Conservation (phyloP, 2,113 vertebrate genomes). For the Deroptyus accipitrinus region DNA sequence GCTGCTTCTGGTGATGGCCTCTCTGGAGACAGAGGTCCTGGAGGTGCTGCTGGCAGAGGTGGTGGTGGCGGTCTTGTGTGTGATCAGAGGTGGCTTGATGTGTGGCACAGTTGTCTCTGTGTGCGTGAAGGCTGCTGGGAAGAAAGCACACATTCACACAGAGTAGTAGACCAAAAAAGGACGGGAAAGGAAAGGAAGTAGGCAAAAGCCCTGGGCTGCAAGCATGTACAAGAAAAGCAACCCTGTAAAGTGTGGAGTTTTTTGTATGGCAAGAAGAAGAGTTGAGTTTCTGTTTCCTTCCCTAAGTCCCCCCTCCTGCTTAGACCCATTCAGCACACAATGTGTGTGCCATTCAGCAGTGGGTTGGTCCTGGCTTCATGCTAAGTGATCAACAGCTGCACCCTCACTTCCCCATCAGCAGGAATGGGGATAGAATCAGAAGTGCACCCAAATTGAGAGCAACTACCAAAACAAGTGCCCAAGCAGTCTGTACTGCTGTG, state of each 20-base stretch:
- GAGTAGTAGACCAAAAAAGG: neutral
- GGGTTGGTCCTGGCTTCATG: neutral
- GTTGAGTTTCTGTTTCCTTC: neutral
- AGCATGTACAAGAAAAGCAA: neutral
- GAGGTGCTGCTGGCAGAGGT: neutral
- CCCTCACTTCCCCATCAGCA: neutral
- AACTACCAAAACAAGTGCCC: neutral
- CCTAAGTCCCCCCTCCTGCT: neutral
- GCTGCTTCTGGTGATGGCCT: neutral
- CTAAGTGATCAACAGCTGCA: neutral
- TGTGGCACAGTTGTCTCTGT: neutral
- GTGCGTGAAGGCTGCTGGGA: neutral
- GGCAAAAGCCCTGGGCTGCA: neutral
- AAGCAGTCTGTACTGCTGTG: neutral
- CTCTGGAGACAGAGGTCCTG: neutral
- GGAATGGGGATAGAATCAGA: neutral
- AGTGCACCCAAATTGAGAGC: neutral
- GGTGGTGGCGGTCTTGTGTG: accelerated
- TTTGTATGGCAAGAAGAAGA: neutral
- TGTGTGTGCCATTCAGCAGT: neutral
- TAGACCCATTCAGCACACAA: neutral
- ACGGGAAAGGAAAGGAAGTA: neutral
- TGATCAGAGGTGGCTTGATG: neutral
- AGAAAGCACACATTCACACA: neutral
- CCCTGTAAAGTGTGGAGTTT: neutral